Base-by-base conservation (phyloP, 1,140 invertebrate species). In the Parapsyche elsis region DNA sequence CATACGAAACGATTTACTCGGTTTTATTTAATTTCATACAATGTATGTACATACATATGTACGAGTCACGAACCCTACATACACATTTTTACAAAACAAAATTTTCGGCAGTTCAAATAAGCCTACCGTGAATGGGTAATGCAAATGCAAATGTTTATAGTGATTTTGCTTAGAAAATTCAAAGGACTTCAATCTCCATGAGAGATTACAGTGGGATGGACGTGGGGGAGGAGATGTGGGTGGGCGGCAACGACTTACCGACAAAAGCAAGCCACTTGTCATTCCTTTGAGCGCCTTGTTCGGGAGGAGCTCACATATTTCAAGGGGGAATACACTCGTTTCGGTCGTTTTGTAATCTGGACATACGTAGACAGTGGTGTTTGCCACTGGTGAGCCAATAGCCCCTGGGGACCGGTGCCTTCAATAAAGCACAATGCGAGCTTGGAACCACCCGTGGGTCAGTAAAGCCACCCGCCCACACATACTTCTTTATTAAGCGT, bases 231-330 rank as follows among this genome's bases (percentile, higher is more conserved):
- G 49, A 5, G 49, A 53, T 1, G 10, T 16, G 49, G 49, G 49
- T 14, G 16, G 49, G 49, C 10, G 12, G 12, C 10, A 53, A 26
- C 23, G 64, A 19, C 64, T 14, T 19, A 67, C 64, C 19, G 19
- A n/a, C 23, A 67, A 23, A 61, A 19, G 59, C 59, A 19, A 61
- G 64, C 64, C 64, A 67, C 64, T 67, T 67, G 64, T 67, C 64
- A 67, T 67, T 67, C 64, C 64, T 67, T 67, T 67, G 64, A 67
- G 64, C 5, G 64, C 49, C 49, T 38, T 38, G 30, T 38, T 7
- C 30, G 30, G 30, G 30, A 38, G 30, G 30, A 38, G 30, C 30
- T 53, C 49, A 53, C 49, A 53, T 53, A 53, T 53, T 53, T 53
- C 49, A 53, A 53, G 16, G 16, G 49, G 49, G 16, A 53, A 53